phyloP scores from a whole-genome alignment of 2,888 invertebrate genomes.

The Lasioglossum malachurum region DNA sequence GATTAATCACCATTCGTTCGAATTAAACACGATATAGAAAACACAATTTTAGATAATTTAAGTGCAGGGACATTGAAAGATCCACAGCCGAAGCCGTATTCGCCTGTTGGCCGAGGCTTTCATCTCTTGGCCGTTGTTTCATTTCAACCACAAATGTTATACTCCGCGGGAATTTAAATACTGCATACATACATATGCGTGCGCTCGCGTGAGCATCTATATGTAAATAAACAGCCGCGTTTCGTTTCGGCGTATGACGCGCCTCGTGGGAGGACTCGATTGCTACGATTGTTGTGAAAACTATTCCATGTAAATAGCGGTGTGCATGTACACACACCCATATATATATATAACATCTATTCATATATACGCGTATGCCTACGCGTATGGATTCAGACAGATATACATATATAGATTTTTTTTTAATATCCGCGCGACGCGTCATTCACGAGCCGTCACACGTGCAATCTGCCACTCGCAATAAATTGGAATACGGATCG shows the following conservation, averaged over 20 bases:
- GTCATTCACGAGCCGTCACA: constrained; percentile 22
- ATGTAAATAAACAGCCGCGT: constrained; percentile 45
- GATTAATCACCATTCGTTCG: too few relatives aligned
- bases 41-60: neutral
- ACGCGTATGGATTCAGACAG: neutral
- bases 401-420: constrained; percentile 5
- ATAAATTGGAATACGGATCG: constrained; percentile 37
- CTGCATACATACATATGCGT: neutral
- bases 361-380: too few relatives aligned
- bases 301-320: constrained; percentile 42
- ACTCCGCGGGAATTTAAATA: constrained; percentile 49
- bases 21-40: neutral
- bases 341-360: neutral
- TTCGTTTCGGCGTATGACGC: constrained; percentile 39
- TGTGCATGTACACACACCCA: too few relatives aligned
- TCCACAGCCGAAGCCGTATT: neutral
- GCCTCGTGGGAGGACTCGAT: constrained; percentile 31
- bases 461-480: constrained; percentile 21
- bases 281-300: constrained; percentile 46
- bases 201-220: neutral
- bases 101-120: neutral
- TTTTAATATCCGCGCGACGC: constrained; percentile 17
- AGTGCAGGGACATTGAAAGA: neutral
- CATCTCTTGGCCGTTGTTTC: constrained; percentile 11
- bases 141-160: constrained; percentile 40